Evolutionary conservation across 2,888 invertebrate genomes (phyloP).

Genomic region (Diarsia dahlii): DNA sequence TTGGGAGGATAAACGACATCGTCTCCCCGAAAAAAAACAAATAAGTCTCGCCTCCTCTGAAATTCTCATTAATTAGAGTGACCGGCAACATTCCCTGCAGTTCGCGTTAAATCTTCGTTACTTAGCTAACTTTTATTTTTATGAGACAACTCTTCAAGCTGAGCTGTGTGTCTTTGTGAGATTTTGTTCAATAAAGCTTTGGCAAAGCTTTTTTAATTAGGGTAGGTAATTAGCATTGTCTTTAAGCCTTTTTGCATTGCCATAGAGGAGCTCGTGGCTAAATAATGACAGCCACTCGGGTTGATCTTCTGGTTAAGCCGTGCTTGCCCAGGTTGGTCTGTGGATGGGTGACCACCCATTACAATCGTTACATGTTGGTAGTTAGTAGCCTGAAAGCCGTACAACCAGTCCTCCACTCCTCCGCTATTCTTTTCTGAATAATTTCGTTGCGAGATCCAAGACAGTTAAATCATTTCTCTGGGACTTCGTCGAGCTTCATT

Average conservation of each 20-base stretch:
- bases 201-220: conserved; percentile 1
- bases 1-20: conserved; percentile 23
- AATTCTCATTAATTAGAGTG: conserved; percentile 54
- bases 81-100: conserved; percentile 36
- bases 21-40: conserved; percentile 25
- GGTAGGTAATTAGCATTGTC: neutral
- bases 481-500: no score
- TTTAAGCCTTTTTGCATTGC: no score
- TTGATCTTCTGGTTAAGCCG: no score
- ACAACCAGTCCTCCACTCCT: neutral
- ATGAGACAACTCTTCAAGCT: conserved; percentile 39
- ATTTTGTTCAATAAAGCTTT: conserved; percentile 12
- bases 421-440: no score
- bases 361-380: no score
- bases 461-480: no score
- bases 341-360: no score
- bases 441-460: no score
- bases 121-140: conserved; percentile 51
- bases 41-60: conserved; percentile 10
- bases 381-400: neutral
- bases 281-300: no score
- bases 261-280: no score
- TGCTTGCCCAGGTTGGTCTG: no score
- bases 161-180: conserved; percentile 2
- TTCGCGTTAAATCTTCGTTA: conserved; percentile 51